Base-by-base conservation (phyloP, 2,888 invertebrate genomes). In the Lasioglossum malachurum region DNA sequence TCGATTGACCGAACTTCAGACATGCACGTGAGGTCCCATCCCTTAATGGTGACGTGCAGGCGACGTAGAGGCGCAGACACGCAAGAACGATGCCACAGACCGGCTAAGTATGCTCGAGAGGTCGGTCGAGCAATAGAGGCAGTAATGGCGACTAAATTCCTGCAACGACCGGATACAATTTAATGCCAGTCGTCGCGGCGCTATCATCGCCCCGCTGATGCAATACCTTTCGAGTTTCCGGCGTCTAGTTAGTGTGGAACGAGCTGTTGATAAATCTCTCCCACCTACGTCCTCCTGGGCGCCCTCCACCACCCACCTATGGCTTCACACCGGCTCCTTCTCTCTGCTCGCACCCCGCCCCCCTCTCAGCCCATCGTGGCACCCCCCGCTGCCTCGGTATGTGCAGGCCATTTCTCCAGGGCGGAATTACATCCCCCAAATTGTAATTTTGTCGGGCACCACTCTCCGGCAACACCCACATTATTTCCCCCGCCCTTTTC, bases 221-320 rank as follows among this genome's bases (percentile, higher is more conserved):
- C 94, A 94, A 94, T 94, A 94, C 94, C 94, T 94, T 94, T 93
- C 94, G 91, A 93, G 94, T 94, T 94, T 92, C 93, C 93, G 92
- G 91, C 92, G 94, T 94, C 94, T 94, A 94, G 94, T 94, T 95
- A 94, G 94, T 92, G 92, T 93, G 93, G 91, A 94, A 94, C 93
- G 94, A 94, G 94, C 93, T 94, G 94, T 94, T 94, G 94, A 94
- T 94, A 94, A 94, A 94, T 94, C 94, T 93, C 91, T 90, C 92
- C 88, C 88, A 71, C 91, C 89, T 80, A 73, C 67, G 64, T 46
- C 86, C 86, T 79, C 82, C 69, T 67, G 64, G 31, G 19, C 64
- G 31, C 64, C 41, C 73, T 73, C 46, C 67, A 8, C 60, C 72
- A 14, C 27, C 88, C 86, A 77, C 87, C 78, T 82, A 83, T 87